These are phyloP conservation scores for Zaprionus inermis DNA, from an alignment of 1,140 invertebrate species.

Conservation along the genomic window DNA sequence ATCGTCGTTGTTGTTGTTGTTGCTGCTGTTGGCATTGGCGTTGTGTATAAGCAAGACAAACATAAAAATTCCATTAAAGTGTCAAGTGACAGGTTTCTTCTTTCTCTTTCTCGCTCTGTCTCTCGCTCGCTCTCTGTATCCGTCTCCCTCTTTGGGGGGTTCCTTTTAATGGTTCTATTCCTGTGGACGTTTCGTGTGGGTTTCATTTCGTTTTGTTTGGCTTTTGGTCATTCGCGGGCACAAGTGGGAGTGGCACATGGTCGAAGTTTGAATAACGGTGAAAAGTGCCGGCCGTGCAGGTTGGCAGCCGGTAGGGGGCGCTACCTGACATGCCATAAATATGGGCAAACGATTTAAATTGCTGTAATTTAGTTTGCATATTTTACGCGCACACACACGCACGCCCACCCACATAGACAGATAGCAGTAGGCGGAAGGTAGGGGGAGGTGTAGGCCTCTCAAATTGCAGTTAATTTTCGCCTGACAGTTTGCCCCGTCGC, in stretches of 20 bases:
- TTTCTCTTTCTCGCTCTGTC: constrained; percentile 3
- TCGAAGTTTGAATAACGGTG: constrained; percentile 30
- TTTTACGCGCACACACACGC: constrained; percentile 41
- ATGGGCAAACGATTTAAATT: constrained; percentile 55
- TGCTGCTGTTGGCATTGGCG: constrained; percentile 11
- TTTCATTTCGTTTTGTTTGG: neutral
- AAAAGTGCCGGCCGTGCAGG: constrained; percentile 27
- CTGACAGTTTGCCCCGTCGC: constrained; percentile 20
- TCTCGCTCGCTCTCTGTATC: too few species aligned
- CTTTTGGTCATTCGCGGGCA: constrained; percentile 15
- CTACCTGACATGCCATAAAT: constrained; percentile 47
- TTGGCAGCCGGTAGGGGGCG: constrained; percentile 42
- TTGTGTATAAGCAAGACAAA: constrained; percentile 22
- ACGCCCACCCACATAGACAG: constrained; percentile 5
- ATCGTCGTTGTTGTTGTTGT: constrained; percentile 28
- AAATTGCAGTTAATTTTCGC: constrained; percentile 54
- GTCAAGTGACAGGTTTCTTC: constrained; percentile 60
- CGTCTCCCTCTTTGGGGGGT: neutral
- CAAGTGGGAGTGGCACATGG: constrained; percentile 23
- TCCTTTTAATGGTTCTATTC: constrained; percentile 28
- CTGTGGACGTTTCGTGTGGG: constrained; percentile 4
- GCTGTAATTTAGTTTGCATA: constrained; percentile 61
- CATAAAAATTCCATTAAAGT: constrained; percentile 78
- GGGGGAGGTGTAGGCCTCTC: constrained; percentile 13
- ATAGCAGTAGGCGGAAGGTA: neutral